These are phyloP conservation scores for Stictonetta naevosa DNA, from an alignment of 2,113 vertebrate genomes.

Conservation along the genomic window DNA sequence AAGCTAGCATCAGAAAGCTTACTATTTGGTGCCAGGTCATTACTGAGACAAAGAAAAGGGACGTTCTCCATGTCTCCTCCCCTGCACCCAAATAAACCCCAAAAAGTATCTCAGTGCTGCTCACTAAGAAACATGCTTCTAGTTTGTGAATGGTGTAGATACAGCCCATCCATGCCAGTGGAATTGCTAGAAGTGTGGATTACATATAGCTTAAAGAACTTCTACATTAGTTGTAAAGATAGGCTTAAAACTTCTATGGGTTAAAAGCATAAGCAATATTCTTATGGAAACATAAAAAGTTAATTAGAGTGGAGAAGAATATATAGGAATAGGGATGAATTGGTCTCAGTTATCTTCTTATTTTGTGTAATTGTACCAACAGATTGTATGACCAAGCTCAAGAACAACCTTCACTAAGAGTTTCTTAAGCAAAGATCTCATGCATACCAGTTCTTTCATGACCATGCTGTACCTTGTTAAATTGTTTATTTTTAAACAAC, in stretches of 20 bases:
- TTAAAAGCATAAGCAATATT: background rate
- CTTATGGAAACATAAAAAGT: background rate
- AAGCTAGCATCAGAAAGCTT: background rate
- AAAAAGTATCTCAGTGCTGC: background rate
- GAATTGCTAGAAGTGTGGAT: background rate
- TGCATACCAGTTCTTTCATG: background rate
- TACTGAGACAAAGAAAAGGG: fast-evolving
- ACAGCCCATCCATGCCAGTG: background rate
- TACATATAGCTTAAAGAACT: background rate
- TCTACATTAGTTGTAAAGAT: background rate
- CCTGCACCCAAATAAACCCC: background rate
- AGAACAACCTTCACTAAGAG: background rate
- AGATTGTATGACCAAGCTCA: background rate
- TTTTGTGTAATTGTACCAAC: background rate
- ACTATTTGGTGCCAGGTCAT: background rate
- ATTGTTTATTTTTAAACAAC: background rate
- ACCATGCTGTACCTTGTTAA: background rate
- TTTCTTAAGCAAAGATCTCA: background rate
- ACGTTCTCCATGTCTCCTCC: background rate
- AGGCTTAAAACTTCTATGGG: background rate
- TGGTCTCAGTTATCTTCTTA: background rate
- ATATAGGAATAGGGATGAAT: background rate
- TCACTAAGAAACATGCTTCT: background rate
- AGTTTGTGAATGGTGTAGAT: background rate
- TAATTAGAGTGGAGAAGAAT: background rate